Evolutionary conservation across 1,140 invertebrate species (phyloP), one percentile per base, ranked within the genome.

Genomic region (Ceratosolen solmsi): DNA sequence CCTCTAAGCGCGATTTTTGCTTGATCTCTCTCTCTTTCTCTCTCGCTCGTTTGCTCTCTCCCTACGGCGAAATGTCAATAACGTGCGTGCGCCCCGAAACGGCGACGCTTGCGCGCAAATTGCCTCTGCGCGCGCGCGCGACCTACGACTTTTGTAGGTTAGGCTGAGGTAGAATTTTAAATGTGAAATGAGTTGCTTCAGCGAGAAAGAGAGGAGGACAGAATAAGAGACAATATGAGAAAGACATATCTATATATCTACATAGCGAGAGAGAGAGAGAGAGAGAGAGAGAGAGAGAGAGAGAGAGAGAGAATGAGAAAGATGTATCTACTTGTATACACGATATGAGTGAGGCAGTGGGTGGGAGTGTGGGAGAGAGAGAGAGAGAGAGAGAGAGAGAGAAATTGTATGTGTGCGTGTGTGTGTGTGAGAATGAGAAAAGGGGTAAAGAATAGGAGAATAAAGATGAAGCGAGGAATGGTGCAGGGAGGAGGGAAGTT

Each of bases 31-130:
- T 33, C 51, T 27, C 74, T 46, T 36, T 46, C 73, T 20, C 27
- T n/a, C 33, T 15, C 72, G 51, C 54, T 58, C 72, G 46, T 41
- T n/a, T n/a, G n/a, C 30, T 60, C 58, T 17, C 56, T 38, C 56
- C 13, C 51, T n/a, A 22, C 60, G 11, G 46, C 73, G 58, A 81
- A 81, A 81, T 81, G 80, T 81, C 80, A 81, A 81, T 81, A 81
- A 60, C 56, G 79, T 54, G 54, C 70, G 78, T 36, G 71, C 71
- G 71, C 27, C 7, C 60, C 27, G 0, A 11, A 33, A 4, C 2
- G 58, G 20, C 38, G 78, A 80, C 78, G 78, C 79, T 63, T 80
- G 79, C 79, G 79, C 70, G 33, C 22, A 4, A 49, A 0, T 22
- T 22, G 11, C 20, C 33, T 7, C 46, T 36, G 9, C 46, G 33